Conservation (phyloP, 2,113 vertebrate genomes). For the Phalacrocorax brasilianus region DNA sequence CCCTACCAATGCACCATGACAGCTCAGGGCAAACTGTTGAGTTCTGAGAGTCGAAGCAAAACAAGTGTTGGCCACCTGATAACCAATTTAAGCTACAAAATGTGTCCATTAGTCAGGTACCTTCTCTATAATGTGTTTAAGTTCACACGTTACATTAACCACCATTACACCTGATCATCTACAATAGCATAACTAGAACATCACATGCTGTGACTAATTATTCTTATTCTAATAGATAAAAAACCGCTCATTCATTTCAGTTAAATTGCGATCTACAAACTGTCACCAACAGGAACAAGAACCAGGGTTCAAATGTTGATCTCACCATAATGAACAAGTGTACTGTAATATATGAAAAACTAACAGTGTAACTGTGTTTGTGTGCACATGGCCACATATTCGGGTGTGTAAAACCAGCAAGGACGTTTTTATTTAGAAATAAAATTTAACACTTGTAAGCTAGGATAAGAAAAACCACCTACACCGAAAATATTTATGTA, state of each 20-base stretch:
- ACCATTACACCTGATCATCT: neutral
- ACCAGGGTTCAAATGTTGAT: neutral
- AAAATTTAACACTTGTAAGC: neutral
- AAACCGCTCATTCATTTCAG: neutral
- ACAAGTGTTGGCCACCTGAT: neutral
- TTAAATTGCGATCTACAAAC: neutral
- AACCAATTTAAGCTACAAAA: neutral
- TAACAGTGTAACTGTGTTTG: neutral
- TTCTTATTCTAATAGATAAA: neutral
- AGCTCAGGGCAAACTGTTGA: neutral
- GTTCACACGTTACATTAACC: neutral
- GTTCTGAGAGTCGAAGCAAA: neutral
- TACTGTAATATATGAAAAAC: neutral
- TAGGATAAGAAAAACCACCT: neutral
- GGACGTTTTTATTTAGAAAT: neutral
- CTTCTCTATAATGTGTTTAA: neutral
- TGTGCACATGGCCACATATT: accelerated
- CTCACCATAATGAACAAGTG: neutral
- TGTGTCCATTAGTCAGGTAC: neutral
- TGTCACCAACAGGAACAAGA: neutral
- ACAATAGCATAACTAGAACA: neutral
- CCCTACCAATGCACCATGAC: neutral
- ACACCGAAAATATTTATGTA: neutral
- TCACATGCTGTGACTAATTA: neutral
- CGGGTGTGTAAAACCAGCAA: neutral